Percentiles rank a stretch among this genome's conserved stretches.
Conservation (phyloP, 2,797 vertebrate genomes). For the Cyprinella venusta region DNA sequence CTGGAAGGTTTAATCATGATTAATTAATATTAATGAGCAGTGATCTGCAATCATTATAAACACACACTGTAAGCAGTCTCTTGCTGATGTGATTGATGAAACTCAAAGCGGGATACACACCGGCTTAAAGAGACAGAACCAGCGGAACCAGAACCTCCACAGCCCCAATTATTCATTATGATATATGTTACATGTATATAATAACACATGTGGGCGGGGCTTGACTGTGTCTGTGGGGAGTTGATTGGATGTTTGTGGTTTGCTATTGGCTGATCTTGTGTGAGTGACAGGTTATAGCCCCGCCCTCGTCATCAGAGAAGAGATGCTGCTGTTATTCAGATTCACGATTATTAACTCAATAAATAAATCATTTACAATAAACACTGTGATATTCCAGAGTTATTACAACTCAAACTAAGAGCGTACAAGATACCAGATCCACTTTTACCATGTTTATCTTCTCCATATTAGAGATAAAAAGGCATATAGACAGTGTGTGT, state of each 20-base stretch:
- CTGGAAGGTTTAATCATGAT: slow-evolving; percentile 40
- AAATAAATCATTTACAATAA: neutral
- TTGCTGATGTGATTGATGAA: slow-evolving; percentile 27
- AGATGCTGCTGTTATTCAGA: neutral
- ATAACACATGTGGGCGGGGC: neutral
- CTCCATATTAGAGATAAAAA: too few relatives aligned
- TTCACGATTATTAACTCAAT: neutral
- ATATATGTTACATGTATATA: neutral
- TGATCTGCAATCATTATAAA: slow-evolving; percentile 38
- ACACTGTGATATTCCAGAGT: too few relatives aligned
- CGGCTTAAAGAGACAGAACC: slow-evolving; percentile 62
- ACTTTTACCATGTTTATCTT: too few relatives aligned
- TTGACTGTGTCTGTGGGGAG: neutral
- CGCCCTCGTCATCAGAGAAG: neutral
- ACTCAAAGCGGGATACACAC: too few relatives aligned
- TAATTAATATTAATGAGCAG: slow-evolving; percentile 55
- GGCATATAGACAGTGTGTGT: too few relatives aligned
- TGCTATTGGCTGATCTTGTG: neutral
- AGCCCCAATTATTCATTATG: neutral
- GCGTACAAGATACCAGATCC: too few relatives aligned
- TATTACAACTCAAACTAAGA: too few relatives aligned
- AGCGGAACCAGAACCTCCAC: slow-evolving; percentile 34
- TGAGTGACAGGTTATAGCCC: neutral
- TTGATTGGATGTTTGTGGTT: neutral
- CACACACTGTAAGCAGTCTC: slow-evolving; percentile 21